Evolutionary conservation across 2,797 vertebrate genomes (phyloP).

Genomic region (Sebastes aleutianus): DNA sequence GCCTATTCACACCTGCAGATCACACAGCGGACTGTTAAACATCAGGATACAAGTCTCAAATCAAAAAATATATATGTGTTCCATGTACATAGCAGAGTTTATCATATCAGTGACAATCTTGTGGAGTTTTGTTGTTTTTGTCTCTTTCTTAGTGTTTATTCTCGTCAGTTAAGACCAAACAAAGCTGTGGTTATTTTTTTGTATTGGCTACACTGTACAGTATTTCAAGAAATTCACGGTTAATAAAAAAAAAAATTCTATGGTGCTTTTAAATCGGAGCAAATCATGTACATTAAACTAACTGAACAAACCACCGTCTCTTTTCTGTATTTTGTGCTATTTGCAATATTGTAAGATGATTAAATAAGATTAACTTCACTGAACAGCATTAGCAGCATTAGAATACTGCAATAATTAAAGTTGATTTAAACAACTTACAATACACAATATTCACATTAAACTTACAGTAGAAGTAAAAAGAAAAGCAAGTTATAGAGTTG

Average conservation of each 20-base stretch:
- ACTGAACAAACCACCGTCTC: neutral
- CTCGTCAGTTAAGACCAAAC: neutral
- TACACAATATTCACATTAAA: neutral
- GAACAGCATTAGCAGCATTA: neutral
- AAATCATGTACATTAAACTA: neutral
- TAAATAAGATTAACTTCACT: neutral
- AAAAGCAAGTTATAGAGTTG: too few relatives aligned
- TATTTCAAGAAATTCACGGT: neutral
- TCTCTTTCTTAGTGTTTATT: neutral
- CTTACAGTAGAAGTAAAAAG: neutral
- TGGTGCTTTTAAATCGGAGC: neutral
- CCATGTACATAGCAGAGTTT: slow-evolving; percentile 27
- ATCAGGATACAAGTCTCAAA: neutral
- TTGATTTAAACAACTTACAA: neutral
- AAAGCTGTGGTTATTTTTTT: neutral
- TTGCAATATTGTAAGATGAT: neutral
- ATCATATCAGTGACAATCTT: neutral
- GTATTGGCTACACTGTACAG: neutral
- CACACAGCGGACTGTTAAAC: neutral
- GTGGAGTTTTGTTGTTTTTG: neutral
- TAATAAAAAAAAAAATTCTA: neutral
- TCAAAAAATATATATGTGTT: neutral
- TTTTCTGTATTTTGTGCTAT: neutral
- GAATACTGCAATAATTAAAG: neutral
- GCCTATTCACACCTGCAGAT: neutral